Conservation (phyloP, 2,797 vertebrate genomes). For the Heliangelus exortis region DNA sequence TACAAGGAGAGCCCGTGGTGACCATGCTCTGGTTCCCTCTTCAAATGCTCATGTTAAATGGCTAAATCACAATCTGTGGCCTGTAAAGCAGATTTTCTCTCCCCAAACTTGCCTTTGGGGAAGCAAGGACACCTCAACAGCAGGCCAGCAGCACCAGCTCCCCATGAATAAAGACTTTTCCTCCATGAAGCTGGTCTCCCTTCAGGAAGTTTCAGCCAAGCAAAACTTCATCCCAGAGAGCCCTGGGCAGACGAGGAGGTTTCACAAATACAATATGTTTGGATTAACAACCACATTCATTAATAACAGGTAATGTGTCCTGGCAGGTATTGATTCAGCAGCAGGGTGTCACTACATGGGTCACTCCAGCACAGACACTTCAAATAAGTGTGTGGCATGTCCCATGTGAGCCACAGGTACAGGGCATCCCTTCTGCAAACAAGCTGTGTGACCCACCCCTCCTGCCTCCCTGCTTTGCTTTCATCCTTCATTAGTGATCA, state of each 20-base stretch:
- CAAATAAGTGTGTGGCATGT: not conserved
- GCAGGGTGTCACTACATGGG: not conserved
- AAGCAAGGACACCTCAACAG: not conserved
- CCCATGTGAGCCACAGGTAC: not conserved
- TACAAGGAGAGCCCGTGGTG: rapidly evolving
- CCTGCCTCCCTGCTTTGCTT: not conserved
- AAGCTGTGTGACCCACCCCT: not conserved
- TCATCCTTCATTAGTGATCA: not conserved
- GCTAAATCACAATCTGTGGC: not conserved
- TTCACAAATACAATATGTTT: not conserved
- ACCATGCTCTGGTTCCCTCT: not conserved
- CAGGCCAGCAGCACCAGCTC: not conserved
- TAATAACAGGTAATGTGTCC: conserved; percentile 35
- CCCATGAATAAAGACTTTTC: not conserved
- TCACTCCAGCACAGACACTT: not conserved
- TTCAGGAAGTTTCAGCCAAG: not conserved
- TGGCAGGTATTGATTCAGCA: conserved; percentile 19
- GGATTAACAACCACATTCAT: not conserved
- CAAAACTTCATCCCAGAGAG: not conserved
- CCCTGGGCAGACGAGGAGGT: not conserved
- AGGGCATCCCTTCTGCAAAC: not conserved
- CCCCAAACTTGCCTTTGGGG: not conserved
- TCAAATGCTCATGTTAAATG: not conserved
- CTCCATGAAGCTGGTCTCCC: not conserved
- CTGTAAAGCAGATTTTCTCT: not conserved